These are phyloP conservation scores for Cinclus cinclus DNA, from an alignment of 2,113 vertebrate genomes.

Conservation along the genomic window DNA sequence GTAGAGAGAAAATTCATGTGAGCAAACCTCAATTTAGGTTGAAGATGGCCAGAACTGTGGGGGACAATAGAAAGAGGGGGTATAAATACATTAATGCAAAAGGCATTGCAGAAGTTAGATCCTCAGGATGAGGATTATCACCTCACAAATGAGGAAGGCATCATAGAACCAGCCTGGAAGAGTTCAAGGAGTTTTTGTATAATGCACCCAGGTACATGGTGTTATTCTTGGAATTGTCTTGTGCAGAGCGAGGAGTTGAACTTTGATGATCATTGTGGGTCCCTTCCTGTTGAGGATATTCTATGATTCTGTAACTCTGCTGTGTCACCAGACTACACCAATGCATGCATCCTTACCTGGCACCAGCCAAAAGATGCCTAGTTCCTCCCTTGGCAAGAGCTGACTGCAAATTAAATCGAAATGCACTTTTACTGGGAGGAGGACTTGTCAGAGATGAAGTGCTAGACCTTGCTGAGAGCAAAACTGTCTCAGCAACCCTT, in stretches of 20 bases:
- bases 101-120: neutral
- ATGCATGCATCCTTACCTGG: accelerated
- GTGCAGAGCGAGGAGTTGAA: neutral
- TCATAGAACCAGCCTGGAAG: neutral
- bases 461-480: neutral
- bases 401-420: neutral
- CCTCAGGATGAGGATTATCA: neutral
- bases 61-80: neutral
- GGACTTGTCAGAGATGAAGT: neutral
- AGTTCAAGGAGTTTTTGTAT: neutral
- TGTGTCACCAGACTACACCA: neutral
- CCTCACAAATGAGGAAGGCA: neutral
- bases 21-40: accelerated
- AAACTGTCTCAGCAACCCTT: neutral
- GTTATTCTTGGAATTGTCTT: neutral
- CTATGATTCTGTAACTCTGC: neutral
- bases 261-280: neutral
- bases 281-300: neutral
- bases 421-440: neutral
- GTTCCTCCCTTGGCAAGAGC: neutral
- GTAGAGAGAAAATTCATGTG: neutral
- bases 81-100: neutral
- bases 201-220: neutral
- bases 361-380: accelerated
- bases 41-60: neutral